phyloP scores from a whole-genome alignment of 2,888 invertebrate genomes.

The Lasioglossum oenotherae region DNA sequence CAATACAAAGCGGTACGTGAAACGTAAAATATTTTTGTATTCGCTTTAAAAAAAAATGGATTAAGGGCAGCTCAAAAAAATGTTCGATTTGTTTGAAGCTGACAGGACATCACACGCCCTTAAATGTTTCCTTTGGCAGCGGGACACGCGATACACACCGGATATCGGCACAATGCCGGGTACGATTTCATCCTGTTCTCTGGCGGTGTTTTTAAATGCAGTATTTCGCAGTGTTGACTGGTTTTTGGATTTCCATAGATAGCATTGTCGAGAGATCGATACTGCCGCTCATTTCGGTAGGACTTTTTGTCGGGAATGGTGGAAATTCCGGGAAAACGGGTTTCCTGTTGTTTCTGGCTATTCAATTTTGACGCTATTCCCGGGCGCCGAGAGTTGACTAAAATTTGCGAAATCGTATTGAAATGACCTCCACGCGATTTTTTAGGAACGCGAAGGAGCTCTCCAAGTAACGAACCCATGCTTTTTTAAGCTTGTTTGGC shows the following conservation, averaged over 20 bases:
- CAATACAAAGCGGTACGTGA: too few species aligned
- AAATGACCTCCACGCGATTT: not conserved
- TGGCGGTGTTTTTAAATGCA: not conserved
- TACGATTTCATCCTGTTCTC: not conserved
- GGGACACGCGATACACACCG: not conserved
- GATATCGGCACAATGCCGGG: not conserved
- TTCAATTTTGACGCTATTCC: not conserved
- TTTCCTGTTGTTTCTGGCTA: not conserved
- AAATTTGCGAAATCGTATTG: not conserved
- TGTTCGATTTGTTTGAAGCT: not conserved
- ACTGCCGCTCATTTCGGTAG: not conserved
- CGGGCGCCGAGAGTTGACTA: not conserved
- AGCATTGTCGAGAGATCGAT: not conserved
- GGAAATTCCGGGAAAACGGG: not conserved
- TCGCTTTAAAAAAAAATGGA: not conserved
- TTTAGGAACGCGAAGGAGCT: not conserved
- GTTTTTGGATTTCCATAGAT: constrained; percentile 30
- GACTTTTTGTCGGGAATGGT: not conserved
- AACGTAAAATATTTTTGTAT: not conserved
- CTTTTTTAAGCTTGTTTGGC: not conserved
- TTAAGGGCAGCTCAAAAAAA: not conserved
- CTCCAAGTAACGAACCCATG: not conserved
- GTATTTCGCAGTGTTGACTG: not conserved
- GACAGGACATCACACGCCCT: not conserved
- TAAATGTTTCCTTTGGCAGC: not conserved